A percentile compares a stretch with the other conserved stretches of the same genome.
Evolutionary conservation across 2,888 invertebrate genomes (phyloP).

Genomic region (Cephus pulcher): DNA sequence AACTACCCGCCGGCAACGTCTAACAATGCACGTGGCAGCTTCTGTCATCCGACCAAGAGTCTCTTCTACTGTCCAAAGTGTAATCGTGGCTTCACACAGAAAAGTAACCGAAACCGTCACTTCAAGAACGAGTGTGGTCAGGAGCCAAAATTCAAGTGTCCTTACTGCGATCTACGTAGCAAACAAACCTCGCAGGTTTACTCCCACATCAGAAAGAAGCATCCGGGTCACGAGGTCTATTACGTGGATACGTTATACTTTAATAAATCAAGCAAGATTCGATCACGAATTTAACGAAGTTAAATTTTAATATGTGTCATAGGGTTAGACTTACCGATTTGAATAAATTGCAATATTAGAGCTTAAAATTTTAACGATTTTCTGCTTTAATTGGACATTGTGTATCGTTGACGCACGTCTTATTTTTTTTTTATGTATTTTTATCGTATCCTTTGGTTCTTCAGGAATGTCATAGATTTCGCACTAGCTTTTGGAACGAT

Average conservation of each 20-base stretch:
- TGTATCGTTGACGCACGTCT: not conserved
- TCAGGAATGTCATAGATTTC: not conserved
- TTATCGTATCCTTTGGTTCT: not conserved
- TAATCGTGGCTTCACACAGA: conserved; percentile 49
- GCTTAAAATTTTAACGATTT: not conserved
- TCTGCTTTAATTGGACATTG: not conserved
- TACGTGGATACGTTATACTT: conserved; percentile 28
- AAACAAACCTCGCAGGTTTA: conserved; percentile 63
- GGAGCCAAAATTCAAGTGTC: conserved; percentile 63
- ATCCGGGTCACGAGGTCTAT: conserved; percentile 44
- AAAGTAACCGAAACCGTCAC: conserved; percentile 57
- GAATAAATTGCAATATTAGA: not conserved
- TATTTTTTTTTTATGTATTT: not conserved
- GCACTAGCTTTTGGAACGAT: not conserved
- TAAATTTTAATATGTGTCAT: not conserved
- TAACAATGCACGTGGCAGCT: conserved; percentile 23
- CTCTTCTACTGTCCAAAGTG: conserved; percentile 53
- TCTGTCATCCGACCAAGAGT: conserved; percentile 26
- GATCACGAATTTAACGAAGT: not conserved
- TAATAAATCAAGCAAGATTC: not conserved
- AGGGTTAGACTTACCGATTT: not conserved
- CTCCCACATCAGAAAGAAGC: conserved; percentile 59
- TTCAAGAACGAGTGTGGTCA: conserved; percentile 63
- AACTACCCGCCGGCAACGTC: not conserved
- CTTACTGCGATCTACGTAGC: conserved; percentile 60